A percentile compares a stretch with the other conserved stretches of the same genome.
These are phyloP conservation scores for Daubentonia madagascariensis DNA, from an alignment of 2,113 vertebrate genomes.

Conservation along the genomic window DNA sequence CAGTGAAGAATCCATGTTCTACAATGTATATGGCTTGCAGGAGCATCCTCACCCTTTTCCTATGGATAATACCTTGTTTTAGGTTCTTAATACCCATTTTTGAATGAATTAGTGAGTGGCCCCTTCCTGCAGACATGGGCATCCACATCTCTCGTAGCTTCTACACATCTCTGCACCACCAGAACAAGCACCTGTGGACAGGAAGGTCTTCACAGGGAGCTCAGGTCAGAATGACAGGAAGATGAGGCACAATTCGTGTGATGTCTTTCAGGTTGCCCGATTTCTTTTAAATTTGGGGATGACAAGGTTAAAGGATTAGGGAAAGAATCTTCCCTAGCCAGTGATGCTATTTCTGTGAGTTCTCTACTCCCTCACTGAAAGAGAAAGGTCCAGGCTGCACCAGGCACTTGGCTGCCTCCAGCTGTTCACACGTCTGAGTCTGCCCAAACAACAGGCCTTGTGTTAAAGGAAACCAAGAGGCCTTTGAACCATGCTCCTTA, in stretches of 20 bases:
- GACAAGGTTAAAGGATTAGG: neutral
- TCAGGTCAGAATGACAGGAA: neutral
- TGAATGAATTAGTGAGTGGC: neutral
- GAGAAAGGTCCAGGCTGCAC: neutral
- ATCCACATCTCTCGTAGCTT: neutral
- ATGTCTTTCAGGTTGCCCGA: neutral
- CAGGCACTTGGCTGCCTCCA: neutral
- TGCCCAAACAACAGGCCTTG: neutral
- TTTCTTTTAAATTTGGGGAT: neutral
- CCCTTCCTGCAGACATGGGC: neutral
- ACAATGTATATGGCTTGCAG: neutral
- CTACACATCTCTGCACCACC: fast-evolving
- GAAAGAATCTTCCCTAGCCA: neutral
- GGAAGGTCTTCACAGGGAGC: neutral
- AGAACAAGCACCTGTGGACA: neutral
- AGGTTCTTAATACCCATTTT: neutral
- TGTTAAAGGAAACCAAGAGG: neutral
- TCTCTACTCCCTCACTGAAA: neutral
- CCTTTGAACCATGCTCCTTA: neutral
- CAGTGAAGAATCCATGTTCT: neutral
- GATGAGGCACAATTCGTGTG: neutral
- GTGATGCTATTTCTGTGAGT: neutral
- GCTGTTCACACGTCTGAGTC: neutral
- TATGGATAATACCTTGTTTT: neutral
- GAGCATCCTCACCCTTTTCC: neutral